Evolutionary conservation across 1,140 invertebrate species (phyloP), one percentile per base, ranked within the genome.

Genomic region (Bombus superbus): DNA sequence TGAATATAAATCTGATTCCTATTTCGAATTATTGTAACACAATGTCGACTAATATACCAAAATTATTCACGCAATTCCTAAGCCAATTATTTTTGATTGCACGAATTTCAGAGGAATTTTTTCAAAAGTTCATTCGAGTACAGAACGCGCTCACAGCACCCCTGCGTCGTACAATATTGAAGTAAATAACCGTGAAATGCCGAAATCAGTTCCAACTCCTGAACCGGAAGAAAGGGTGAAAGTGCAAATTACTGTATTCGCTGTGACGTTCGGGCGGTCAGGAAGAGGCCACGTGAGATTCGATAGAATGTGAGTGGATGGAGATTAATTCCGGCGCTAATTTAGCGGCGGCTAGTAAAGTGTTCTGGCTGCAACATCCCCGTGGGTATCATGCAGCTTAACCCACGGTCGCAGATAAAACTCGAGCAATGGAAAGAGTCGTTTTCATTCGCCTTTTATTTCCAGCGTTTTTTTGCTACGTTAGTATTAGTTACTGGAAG

Each of bases 271-370:
- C 11, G 15, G n/a, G 2, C 3, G 32, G 15, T 75, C 25, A 75
- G 35, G 35, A 25, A 68, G 79, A 73, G 68, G 47, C 32, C 32
- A 53, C 18, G 40, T 35, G 3, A 77, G 15, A 73, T 32, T 35
- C 9, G 10, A 6, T 35, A 59, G 59, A 86, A 40, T 57, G 32
- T 13, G 35, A 88, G 69, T 83, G 42, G 72, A 83, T 86, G 53
- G 64, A 83, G 75, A 88, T 88, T 87, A 83, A 88, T 87, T 87
- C 75, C 57, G 15, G 42, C n/a, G 85, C 69, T 88, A 88, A 88
- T 87, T 87, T 77, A 88, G 80, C 64, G 15, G 53, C 40, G 62
- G 73, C 40, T 82, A 77, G 85, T 71, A 88, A 88, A 88, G n/a
- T 80, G 57, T 74, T 47, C 71, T 38, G 25, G 44, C 66, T 72